Evolutionary conservation across 37 sponge, comb jelly and placozoan genomes (phyloP).

Genomic region (Dysidea cf. avara): DNA sequence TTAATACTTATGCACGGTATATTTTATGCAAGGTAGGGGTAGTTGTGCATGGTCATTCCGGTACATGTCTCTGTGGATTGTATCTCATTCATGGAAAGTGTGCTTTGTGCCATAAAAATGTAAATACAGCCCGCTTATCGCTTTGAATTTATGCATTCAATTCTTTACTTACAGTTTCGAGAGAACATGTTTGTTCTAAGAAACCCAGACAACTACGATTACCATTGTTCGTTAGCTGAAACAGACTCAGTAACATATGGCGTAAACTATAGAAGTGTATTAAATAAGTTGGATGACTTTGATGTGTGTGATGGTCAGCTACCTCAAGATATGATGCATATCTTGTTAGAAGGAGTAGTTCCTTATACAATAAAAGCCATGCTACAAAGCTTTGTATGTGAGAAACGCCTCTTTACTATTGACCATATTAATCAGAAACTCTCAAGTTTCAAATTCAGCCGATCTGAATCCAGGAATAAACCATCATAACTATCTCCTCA

Average conservation of each 20-base stretch:
- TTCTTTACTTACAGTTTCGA: conserved; percentile 34
- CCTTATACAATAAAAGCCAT: conserved; percentile 14
- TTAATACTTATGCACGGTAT: no score
- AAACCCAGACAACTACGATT: conserved; percentile 12
- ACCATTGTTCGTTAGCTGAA: conserved; percentile 15
- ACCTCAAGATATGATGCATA: conserved; percentile 59
- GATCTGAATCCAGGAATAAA: conserved; percentile 16
- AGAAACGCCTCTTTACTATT: conserved; percentile 18
- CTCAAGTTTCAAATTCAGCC: conserved; percentile 18
- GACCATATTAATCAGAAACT: conserved; percentile 21
- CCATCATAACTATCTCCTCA: conserved; percentile 8
- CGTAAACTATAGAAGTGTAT: conserved; percentile 9
- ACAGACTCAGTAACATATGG: conserved; percentile 44
- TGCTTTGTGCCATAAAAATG: no score
- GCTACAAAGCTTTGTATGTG: conserved; percentile 1
- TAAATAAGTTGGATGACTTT: conserved; percentile 36
- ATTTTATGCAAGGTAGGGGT: no score
- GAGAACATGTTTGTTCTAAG: not conserved
- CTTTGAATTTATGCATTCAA: no score
- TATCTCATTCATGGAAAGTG: no score
- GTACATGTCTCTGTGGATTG: no score
- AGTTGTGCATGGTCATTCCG: no score
- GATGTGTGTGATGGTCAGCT: conserved; percentile 36
- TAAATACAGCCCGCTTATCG: no score
- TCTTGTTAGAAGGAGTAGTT: conserved; percentile 43